Percentiles rank a stretch among this genome's conserved stretches.
Conservation (phyloP, 2,888 invertebrate species). For the Sialis lutaria region DNA sequence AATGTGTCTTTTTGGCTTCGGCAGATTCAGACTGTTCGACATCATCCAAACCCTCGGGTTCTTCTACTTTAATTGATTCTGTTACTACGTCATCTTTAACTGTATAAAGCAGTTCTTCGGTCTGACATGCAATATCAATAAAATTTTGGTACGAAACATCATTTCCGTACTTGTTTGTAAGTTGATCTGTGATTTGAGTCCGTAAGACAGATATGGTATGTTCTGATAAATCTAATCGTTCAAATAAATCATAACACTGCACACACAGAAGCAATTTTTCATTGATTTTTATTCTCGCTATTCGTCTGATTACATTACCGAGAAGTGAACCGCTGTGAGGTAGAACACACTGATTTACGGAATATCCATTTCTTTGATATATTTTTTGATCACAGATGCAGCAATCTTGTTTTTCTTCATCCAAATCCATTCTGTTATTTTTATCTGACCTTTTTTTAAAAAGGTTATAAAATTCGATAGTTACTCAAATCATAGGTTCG, state of each 20-base stretch:
- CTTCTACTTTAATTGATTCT: conserved; percentile 7
- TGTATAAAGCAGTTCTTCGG: conserved; percentile 7
- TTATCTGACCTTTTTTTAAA: neutral
- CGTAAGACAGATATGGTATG: conserved; percentile 9
- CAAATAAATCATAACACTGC: conserved; percentile 11
- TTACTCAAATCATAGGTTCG: neutral
- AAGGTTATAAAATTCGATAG: neutral
- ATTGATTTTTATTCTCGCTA: conserved; percentile 4
- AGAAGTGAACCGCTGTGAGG: conserved; percentile 11
- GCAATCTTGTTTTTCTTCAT: neutral
- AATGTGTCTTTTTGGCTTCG: neutral
- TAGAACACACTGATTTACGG: conserved; percentile 10
- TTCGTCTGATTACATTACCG: conserved; percentile 11
- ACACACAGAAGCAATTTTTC: conserved; percentile 9
- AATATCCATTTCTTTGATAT: neutral
- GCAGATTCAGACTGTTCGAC: neutral
- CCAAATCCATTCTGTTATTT: neutral
- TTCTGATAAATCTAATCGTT: conserved; percentile 12
- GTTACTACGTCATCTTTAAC: conserved; percentile 3
- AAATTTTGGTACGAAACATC: conserved; percentile 7
- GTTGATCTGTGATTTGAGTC: conserved; percentile 9
- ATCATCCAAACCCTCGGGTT: conserved; percentile 3
- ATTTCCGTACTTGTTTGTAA: conserved; percentile 8
- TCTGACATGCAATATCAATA: conserved; percentile 11
- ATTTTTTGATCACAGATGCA: neutral